Conservation (phyloP, 1,140 invertebrate species). For the Sitobion miscanthi region DNA sequence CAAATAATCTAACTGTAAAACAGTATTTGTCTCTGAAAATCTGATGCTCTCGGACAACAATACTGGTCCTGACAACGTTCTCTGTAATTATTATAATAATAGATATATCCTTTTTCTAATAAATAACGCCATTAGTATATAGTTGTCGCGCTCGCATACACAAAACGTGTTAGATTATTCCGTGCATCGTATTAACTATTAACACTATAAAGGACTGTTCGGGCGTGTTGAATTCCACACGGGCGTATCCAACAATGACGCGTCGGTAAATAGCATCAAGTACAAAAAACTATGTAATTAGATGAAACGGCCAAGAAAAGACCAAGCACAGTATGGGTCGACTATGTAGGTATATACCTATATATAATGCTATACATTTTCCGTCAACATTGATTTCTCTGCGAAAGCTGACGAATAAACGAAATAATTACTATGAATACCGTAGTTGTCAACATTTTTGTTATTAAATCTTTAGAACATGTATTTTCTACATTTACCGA, state of each 20-base stretch:
- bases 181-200: not conserved
- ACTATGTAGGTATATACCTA: not conserved
- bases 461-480: not conserved
- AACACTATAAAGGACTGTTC: constrained; percentile 12
- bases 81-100: constrained; percentile 44
- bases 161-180: not conserved
- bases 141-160: not conserved
- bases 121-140: not conserved
- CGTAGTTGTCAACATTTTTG: not conserved
- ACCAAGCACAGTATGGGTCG: not conserved
- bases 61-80: not conserved
- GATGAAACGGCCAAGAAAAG: not conserved
- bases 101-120: constrained; percentile 25
- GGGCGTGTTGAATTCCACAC: constrained; percentile 31
- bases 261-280: not conserved
- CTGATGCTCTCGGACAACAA: not conserved
- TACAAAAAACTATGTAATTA: constrained; percentile 4
- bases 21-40: not conserved
- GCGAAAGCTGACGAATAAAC: not conserved
- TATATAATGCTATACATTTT: not conserved
- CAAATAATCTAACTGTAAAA: not conserved
- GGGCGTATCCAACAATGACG: constrained; percentile 16
- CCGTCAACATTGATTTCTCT: not conserved
- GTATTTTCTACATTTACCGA: not conserved
- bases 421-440: not conserved